phyloP scores from a whole-genome alignment of 2,888 invertebrate species.

The Netelia melanura region DNA sequence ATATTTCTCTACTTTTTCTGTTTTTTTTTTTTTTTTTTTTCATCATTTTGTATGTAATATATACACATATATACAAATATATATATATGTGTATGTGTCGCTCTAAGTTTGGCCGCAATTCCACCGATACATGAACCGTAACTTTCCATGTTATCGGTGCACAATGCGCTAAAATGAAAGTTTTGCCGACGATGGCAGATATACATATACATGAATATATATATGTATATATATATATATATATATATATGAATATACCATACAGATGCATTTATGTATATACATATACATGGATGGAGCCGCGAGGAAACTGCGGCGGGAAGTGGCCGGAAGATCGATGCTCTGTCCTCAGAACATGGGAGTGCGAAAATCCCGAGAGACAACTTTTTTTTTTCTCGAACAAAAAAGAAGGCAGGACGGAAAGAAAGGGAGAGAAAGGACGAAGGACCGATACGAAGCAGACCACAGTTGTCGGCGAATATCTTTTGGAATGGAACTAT shows the following conservation, averaged over 20 bases:
- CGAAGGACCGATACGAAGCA: conserved; percentile 17
- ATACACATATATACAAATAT: background rate
- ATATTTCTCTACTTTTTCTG: background rate
- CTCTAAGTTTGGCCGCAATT: conserved; percentile 46
- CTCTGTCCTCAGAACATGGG: conserved; percentile 57
- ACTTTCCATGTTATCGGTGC: conserved; percentile 63
- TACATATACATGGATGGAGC: conserved; percentile 13
- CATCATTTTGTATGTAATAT: background rate
- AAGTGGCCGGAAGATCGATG: conserved; percentile 69
- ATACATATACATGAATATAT: conserved; percentile 9
- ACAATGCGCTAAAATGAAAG: conserved; percentile 68
- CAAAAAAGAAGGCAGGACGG: conserved; percentile 2
- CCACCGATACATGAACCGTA: conserved; percentile 51
- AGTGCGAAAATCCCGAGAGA: conserved; percentile 48
- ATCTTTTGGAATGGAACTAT: conserved; percentile 42
- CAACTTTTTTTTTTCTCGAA: conserved; percentile 55
- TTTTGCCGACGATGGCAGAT: conserved; percentile 45
- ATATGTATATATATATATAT: background rate
- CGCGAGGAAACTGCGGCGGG: conserved; percentile 44
- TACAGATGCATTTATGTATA: background rate
- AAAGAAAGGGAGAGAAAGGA: conserved; percentile 25
- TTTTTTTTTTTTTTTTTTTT: background rate
- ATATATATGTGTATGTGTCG: conserved; percentile 6
- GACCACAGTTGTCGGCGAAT: conserved; percentile 51
- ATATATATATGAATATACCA: background rate